Base-by-base conservation (phyloP, 2,888 invertebrate species). In the Carterocephalus palaemon region DNA sequence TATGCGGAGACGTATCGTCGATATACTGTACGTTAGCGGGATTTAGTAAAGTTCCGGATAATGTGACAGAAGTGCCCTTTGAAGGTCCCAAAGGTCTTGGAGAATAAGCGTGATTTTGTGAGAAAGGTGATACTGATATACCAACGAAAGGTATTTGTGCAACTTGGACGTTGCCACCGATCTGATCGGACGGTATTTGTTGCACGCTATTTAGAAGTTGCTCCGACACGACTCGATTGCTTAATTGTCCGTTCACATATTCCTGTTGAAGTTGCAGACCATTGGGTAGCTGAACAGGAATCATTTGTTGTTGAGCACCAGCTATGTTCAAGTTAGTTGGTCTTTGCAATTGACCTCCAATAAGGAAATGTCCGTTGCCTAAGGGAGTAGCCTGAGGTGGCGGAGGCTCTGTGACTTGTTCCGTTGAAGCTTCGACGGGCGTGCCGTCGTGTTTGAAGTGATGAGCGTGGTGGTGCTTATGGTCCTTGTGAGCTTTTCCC, bases 391-490 rank as follows among this genome's bases (percentile, higher is more conserved):
- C 56, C 48, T 80, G 72, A 0, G 81, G 83, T 10, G 84, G 75
- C 0, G 91, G 86, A 0, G 80, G 72, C 17, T 89, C 89, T 0
- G 90, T 86, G 1, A 87, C 87, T 0, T 89, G 83, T 28, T 91
- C 89, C 0, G 91, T 86, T 4, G 91, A 76, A 2, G 90, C 87
- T 5, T 90, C 90, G 7, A 91, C 71, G 8, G 89, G 88, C 8
- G 83, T 86, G 0, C 93, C 93, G 52, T 93, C 91, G 64, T 93
- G 93, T 60, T 91, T 92, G 64, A 92, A 93, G 60, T 92, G 92
- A 67, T 94, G 94, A 0, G 90, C 94, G 74, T 95, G 95, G 67
- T 95, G 95, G 64, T 95, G 95, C 64, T 95, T 95, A 75, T 95
- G 95, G 64, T 95, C 94, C 53, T 91, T 92, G 77, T 95, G 95